These are phyloP conservation scores for Diceros bicornis DNA, from an alignment of 2,797 vertebrate genomes.

Conservation along the genomic window DNA sequence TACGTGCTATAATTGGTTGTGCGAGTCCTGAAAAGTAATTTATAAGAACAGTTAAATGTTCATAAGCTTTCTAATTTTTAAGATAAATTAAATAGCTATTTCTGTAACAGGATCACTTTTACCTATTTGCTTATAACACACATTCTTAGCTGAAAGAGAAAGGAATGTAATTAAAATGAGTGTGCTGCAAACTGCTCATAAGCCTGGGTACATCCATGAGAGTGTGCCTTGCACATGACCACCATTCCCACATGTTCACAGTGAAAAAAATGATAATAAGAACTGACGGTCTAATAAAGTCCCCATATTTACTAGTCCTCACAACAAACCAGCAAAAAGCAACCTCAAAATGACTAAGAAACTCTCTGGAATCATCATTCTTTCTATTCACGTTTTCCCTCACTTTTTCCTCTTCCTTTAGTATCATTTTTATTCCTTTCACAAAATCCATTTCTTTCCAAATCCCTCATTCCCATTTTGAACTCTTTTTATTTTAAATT, in stretches of 20 bases:
- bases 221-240: neutral
- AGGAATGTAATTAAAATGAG: slow-evolving; percentile 23
- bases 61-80: neutral
- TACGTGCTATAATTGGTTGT: neutral
- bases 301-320: neutral
- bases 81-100: slow-evolving; percentile 37
- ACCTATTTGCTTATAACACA: neutral
- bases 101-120: neutral
- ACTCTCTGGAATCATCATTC: neutral
- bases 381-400: neutral
- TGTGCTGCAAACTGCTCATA: neutral
- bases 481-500: neutral
- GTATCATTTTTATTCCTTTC: slow-evolving; percentile 18
- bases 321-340: neutral
- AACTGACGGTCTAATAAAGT: neutral
- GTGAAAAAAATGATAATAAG: neutral
- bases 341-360: neutral
- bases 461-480: neutral
- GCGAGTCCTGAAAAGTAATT: slow-evolving; percentile 31
- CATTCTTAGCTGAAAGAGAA: neutral
- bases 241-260: neutral
- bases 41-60: neutral
- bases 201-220: neutral
- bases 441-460: neutral
- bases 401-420: neutral